Percentiles rank a stretch among this genome's conserved stretches.
Conservation (phyloP, 2,113 vertebrate genomes). For the Cryptotis parvus region DNA sequence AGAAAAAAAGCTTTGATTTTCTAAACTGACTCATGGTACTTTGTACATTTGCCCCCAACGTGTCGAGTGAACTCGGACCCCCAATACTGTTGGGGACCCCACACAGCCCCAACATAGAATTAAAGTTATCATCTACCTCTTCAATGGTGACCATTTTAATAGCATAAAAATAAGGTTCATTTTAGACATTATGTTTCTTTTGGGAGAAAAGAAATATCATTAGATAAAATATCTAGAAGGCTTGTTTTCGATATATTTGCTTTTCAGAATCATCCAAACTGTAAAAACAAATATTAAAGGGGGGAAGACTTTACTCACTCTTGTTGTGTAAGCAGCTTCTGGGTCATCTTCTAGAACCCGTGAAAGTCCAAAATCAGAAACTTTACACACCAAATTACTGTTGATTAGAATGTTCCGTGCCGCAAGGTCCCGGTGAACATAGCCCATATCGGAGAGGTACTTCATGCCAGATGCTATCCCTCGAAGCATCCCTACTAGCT, state of each 20-base stretch:
- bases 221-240: background rate
- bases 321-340: conserved; percentile 91
- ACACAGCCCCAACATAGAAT: too few relatives aligned
- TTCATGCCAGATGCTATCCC: conserved; percentile 95
- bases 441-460: conserved; percentile 95
- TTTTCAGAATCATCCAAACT: background rate
- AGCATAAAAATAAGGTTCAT: background rate
- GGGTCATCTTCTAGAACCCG: conserved; percentile 95
- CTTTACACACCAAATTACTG: conserved; percentile 96
- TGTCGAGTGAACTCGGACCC: too few relatives aligned
- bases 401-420: conserved; percentile 97
- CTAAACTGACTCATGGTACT: too few relatives aligned
- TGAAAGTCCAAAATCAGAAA: conserved; percentile 98
- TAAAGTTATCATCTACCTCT: background rate
- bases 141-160: background rate
- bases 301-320: conserved; percentile 83
- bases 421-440: conserved; percentile 92
- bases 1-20: too few relatives aligned
- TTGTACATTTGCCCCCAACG: too few relatives aligned
- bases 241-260: background rate
- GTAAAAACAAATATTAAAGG: background rate
- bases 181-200: background rate
- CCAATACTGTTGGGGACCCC: too few relatives aligned
- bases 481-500: conserved; percentile 94
- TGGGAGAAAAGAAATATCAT: background rate